phyloP scores from a whole-genome alignment of 2,113 vertebrate species.

The Podarcis muralis region DNA sequence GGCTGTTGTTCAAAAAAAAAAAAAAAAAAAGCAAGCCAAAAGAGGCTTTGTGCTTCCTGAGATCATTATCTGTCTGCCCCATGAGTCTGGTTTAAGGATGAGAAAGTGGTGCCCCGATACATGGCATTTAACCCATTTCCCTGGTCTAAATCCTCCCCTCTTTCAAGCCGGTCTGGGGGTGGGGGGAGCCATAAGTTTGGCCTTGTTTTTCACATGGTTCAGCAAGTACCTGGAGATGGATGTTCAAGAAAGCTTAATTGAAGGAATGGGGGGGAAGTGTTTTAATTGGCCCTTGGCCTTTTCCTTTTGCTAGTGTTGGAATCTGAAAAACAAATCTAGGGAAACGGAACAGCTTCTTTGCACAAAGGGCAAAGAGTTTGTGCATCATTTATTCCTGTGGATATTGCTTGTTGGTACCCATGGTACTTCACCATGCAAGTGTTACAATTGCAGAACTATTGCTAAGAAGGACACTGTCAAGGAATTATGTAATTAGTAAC shows the following conservation, averaged over 20 bases:
- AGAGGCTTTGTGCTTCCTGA: no score
- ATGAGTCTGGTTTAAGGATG: background rate
- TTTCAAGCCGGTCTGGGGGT: background rate
- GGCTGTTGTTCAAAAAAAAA: background rate
- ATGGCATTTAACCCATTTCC: background rate
- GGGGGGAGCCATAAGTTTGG: background rate
- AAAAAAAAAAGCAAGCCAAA: no score
- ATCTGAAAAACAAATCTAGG: slow-evolving; percentile 65
- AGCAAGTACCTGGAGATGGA: background rate
- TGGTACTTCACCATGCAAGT: slow-evolving; percentile 76
- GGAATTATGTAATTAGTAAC: slow-evolving; percentile 44
- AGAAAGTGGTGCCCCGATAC: background rate
- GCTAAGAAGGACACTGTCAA: slow-evolving; percentile 61
- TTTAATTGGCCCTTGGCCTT: background rate
- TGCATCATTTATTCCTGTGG: slow-evolving; percentile 81
- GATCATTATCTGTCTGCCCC: no score
- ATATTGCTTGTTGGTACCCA: slow-evolving; percentile 82
- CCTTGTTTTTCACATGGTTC: background rate
- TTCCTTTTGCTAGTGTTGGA: background rate
- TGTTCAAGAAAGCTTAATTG: background rate
- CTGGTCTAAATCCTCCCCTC: background rate
- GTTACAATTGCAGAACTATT: slow-evolving; percentile 70
- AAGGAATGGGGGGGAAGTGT: background rate
- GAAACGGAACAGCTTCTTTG: slow-evolving; percentile 58
- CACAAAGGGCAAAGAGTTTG: slow-evolving; percentile 58